Evolutionary conservation across 2,888 invertebrate genomes (phyloP).

Genomic region (Tetragnatha montana): DNA sequence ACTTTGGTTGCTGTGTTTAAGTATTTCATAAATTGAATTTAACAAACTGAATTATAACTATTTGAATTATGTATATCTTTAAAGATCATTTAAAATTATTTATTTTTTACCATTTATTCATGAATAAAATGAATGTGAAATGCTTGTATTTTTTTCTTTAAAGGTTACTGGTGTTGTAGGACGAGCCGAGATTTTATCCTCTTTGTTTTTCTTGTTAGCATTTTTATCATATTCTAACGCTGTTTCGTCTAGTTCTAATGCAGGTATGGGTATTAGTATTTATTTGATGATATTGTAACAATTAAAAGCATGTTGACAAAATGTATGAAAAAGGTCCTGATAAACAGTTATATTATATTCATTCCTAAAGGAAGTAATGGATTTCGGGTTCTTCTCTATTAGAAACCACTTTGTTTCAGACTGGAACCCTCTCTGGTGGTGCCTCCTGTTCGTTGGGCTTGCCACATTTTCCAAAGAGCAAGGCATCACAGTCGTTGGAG

Average conservation of each 20-base stretch:
- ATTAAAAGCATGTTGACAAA: neutral
- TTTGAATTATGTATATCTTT: too few relatives aligned
- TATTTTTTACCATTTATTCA: neutral
- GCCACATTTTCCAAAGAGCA: slow-evolving; percentile 99
- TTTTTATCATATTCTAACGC: slow-evolving; percentile 84
- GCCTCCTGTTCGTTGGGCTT: slow-evolving; percentile 87
- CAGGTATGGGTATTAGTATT: slow-evolving; percentile 23
- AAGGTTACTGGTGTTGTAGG: slow-evolving; percentile 93
- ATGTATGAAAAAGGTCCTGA: neutral
- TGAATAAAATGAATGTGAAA: neutral
- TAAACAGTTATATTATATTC: neutral
- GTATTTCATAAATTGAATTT: too few relatives aligned
- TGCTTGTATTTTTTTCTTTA: neutral
- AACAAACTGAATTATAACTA: too few relatives aligned
- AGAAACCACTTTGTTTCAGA: slow-evolving; percentile 72
- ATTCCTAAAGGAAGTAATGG: neutral
- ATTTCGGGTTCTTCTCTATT: neutral
- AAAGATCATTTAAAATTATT: too few relatives aligned
- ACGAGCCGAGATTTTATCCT: slow-evolving; percentile 94
- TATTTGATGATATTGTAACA: too few relatives aligned
- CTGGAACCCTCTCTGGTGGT: slow-evolving; percentile 86
- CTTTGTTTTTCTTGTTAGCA: slow-evolving; percentile 93
- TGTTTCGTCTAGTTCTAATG: slow-evolving; percentile 75
- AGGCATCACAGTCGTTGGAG: slow-evolving; percentile 95
- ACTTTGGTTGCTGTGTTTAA: too few relatives aligned